These are phyloP conservation scores for Drosophila seclusa DNA, from an alignment of 2,888 invertebrate species.

Conservation along the genomic window DNA sequence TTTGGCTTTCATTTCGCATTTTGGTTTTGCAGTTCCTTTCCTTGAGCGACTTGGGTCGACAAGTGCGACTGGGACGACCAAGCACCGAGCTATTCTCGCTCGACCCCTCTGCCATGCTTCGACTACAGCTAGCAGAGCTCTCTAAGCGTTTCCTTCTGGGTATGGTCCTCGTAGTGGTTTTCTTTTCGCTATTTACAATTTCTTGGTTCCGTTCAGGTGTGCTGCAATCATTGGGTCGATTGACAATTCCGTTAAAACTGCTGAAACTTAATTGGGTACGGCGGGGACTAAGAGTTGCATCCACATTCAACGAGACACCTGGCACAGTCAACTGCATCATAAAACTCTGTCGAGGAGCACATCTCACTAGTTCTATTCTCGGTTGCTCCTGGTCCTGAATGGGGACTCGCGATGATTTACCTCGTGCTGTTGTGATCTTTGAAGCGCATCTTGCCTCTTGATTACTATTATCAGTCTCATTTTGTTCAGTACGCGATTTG, in stretches of 20 bases:
- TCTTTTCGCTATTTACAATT: not conserved
- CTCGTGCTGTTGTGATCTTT: not conserved
- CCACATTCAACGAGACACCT: not conserved
- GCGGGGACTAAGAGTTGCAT: slow-evolving; percentile 17
- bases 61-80: slow-evolving; percentile 42
- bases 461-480: not conserved
- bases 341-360: not conserved
- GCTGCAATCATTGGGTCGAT: slow-evolving; percentile 24
- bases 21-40: slow-evolving; percentile 30
- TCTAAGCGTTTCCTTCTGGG: not conserved
- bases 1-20: slow-evolving; percentile 29
- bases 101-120: not conserved
- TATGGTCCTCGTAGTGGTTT: not conserved
- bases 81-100: slow-evolving; percentile 1
- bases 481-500: too few relatives aligned
- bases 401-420: not conserved
- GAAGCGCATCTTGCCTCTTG: not conserved
- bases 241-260: slow-evolving; percentile 23
- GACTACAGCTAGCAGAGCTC: not conserved
- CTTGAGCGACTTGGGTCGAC: slow-evolving; percentile 45
- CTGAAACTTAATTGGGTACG: slow-evolving; percentile 25
- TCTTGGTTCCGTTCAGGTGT: slow-evolving; percentile 29
- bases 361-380: slow-evolving; percentile 19
- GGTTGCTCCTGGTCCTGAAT: slow-evolving; percentile 1
- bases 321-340: not conserved